Conservation (phyloP, 2,888 invertebrate species). For the Trypoxylon attenuatum region DNA sequence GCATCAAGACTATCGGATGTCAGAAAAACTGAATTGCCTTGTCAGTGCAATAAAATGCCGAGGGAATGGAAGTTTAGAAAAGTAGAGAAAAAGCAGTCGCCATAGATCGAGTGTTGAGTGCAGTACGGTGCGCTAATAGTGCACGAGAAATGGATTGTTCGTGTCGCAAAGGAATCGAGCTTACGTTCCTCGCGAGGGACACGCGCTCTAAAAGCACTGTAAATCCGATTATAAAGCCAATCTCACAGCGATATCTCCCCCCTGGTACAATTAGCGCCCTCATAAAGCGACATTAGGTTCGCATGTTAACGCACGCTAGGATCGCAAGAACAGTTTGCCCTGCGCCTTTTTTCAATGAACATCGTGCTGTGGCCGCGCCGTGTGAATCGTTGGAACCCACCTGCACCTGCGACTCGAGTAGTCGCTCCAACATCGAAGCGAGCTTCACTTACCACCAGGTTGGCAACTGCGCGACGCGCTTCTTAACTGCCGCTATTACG, state of each 20-base stretch:
- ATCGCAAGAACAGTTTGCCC: slow-evolving; percentile 35
- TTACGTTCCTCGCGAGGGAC: too few relatives aligned
- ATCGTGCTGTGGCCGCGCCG: neutral
- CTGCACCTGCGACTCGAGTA: slow-evolving; percentile 18
- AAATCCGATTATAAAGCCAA: slow-evolving; percentile 58
- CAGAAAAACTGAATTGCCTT: too few relatives aligned
- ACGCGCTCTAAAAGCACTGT: slow-evolving; percentile 42
- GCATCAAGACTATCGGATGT: too few relatives aligned
- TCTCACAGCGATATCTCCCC: slow-evolving; percentile 50
- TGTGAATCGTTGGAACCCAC: too few relatives aligned
- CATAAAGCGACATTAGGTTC: slow-evolving; percentile 52
- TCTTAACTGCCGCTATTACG: slow-evolving; percentile 62
- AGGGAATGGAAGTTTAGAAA: too few relatives aligned
- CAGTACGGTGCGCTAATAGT: neutral
- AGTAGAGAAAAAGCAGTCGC: too few relatives aligned
- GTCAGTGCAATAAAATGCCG: too few relatives aligned
- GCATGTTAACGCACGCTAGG: slow-evolving; percentile 58
- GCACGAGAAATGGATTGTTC: neutral
- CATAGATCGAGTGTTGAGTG: neutral
- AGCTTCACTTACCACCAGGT: slow-evolving; percentile 40
- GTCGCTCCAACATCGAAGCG: slow-evolving; percentile 13
- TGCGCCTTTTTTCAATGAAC: neutral
- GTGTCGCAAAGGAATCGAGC: neutral
- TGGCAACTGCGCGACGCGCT: slow-evolving; percentile 40
- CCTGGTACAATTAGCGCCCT: slow-evolving; percentile 56